Evolutionary conservation across 2,888 invertebrate genomes (phyloP), one percentile per base, ranked within the genome.

Genomic region (Limenitis camilla): DNA sequence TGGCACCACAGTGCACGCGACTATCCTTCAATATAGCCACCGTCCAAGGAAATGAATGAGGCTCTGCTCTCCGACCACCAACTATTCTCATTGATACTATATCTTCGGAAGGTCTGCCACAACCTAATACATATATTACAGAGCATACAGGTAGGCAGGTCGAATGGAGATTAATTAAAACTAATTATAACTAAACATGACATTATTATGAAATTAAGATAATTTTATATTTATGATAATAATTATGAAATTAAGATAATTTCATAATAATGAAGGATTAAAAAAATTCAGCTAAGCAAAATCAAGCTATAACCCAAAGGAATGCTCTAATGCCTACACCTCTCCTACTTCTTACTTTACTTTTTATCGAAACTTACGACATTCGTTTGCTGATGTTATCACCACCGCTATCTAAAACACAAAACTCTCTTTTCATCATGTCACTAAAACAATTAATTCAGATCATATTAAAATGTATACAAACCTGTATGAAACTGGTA

Each of bases 61-160:
- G 87, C 1, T 68, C 71, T 0, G 87, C 78, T 41, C 85, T 65
- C 5, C 81, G 63, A 0, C 90, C 90, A 1, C 90, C 90, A 6
- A 90, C 89, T 56, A 90, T 90, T 44, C 90, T 77, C 74, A 90
- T 90, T 4, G 91, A 77, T 59, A 93, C 90, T 63, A 91, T 89
- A 0, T 88, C 89, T 51, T 61, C 93, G 88, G 66, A 90, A 41
- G 82, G 66, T 65, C 71, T 58, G 74, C 91, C 81, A 86, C 89
- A 69, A 85, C 75, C 78, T 93, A 65, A 91, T n/a, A n/a, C 89
- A 35, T 60, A 27, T 47, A 35, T 53, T 52, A 48, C n/a, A 38
- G 40, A 44, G 19, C 19, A 19, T 19, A 19, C 3, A 19, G 19
- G 19, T 19, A 19, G 3, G 19, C n/a, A n/a, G n/a, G n/a, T n/a